These are phyloP conservation scores for Xestia xanthographa DNA, from an alignment of 2,888 invertebrate genomes.

Conservation along the genomic window DNA sequence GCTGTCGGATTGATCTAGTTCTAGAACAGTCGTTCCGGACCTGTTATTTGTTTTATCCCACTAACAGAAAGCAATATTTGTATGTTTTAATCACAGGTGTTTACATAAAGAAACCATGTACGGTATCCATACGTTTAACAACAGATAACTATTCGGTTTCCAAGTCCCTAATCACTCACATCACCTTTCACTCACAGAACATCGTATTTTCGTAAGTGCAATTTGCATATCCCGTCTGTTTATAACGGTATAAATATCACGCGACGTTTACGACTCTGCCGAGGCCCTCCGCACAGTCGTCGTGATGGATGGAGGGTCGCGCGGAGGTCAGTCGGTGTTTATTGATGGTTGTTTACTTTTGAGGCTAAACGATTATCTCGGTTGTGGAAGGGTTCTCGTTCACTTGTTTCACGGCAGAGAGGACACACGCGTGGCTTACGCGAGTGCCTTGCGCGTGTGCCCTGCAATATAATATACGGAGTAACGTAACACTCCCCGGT, in stretches of 20 bases:
- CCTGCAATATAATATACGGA: not conserved
- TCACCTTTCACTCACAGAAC: conserved; percentile 28
- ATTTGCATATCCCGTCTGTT: conserved; percentile 46
- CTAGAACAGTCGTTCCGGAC: not conserved
- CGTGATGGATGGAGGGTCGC: conserved; percentile 28
- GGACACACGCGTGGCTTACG: not conserved
- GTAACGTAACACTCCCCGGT: not conserved
- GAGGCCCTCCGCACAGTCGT: conserved; percentile 17
- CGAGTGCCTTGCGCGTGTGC: not conserved
- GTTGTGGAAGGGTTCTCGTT: not conserved
- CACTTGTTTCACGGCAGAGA: not conserved
- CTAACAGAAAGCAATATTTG: too few species aligned
- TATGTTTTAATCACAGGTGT: too few species aligned
- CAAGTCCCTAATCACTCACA: too few species aligned
- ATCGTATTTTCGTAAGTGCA: conserved; percentile 35
- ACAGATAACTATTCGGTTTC: not conserved
- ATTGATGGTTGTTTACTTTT: conserved; percentile 32
- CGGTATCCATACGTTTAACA: not conserved
- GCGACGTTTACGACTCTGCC: conserved; percentile 30
- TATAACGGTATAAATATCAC: conserved; percentile 41
- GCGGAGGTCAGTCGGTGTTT: conserved; percentile 30
- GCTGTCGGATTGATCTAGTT: not conserved
- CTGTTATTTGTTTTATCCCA: not conserved
- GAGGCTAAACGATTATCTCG: not conserved
- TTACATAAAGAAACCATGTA: not conserved